A percentile compares a stretch with the other conserved stretches of the same genome.
Conservation (phyloP, 2,888 invertebrate species). For the Luffia ferchaultella region DNA sequence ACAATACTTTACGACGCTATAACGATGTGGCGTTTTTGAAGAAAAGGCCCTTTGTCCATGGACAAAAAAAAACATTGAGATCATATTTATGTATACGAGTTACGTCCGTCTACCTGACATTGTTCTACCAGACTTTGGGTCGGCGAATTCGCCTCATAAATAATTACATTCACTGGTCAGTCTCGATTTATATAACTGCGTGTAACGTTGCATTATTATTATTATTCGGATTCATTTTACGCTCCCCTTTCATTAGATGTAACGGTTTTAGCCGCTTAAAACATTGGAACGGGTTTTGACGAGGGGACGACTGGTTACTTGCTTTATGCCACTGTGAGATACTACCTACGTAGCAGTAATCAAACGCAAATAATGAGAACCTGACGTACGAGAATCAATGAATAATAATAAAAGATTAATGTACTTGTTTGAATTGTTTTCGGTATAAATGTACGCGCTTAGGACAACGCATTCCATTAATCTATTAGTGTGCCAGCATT, state of each 20-base stretch:
- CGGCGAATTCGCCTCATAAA: constrained; percentile 54
- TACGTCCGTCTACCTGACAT: constrained; percentile 56
- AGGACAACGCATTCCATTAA: too few species aligned
- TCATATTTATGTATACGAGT: constrained; percentile 49
- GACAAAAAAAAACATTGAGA: constrained; percentile 58
- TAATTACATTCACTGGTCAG: constrained; percentile 59
- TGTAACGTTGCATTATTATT: constrained; percentile 36
- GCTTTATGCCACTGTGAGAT: constrained; percentile 47
- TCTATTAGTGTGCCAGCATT: too few species aligned
- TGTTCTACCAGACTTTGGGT: constrained; percentile 57
- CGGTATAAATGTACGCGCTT: too few species aligned
- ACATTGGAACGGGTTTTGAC: constrained; percentile 59
- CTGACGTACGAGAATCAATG: constrained; percentile 8
- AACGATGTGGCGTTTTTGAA: constrained; percentile 64
- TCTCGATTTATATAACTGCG: constrained; percentile 42
- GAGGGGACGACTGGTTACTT: constrained; percentile 52
- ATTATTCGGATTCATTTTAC: constrained; percentile 49
- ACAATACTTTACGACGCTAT: constrained; percentile 60
- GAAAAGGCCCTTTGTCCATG: constrained; percentile 62
- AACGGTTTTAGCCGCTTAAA: constrained; percentile 65
- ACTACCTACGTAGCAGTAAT: constrained; percentile 22
- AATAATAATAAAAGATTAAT: too few species aligned
- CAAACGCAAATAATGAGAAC: constrained; percentile 10
- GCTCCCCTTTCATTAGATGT: constrained; percentile 63
- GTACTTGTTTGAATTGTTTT: too few species aligned